Evolutionary conservation across 2,113 vertebrate species (phyloP).

Genomic region (Colius striatus): DNA sequence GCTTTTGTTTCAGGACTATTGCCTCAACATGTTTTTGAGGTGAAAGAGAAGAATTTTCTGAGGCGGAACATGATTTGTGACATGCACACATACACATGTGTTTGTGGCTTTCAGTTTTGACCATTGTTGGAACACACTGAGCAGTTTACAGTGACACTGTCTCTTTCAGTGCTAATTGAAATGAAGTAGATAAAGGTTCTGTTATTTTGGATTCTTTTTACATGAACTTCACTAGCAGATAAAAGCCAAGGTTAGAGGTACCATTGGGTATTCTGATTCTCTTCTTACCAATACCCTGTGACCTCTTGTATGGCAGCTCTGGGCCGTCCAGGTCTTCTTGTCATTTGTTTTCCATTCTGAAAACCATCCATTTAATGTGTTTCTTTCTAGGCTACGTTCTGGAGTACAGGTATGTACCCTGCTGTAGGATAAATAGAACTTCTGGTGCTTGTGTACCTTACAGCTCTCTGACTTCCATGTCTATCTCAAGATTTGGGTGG

Average conservation of each 20-base stretch:
- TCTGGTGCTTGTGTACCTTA: neutral
- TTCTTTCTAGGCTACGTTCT: neutral
- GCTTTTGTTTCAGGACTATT: neutral
- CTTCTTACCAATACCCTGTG: neutral
- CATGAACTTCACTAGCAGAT: neutral
- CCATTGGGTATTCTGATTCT: neutral
- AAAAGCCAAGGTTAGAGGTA: neutral
- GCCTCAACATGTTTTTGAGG: neutral
- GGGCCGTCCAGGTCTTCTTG: neutral
- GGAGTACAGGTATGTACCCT: neutral
- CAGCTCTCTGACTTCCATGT: neutral
- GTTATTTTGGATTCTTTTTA: neutral
- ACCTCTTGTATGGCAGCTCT: neutral
- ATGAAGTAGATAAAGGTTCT: neutral
- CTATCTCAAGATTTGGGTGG: neutral
- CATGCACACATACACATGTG: no score
- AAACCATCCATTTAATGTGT: neutral
- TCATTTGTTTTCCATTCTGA: neutral
- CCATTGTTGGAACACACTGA: neutral
- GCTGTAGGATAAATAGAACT: rapidly evolving
- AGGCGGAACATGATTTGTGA: neutral
- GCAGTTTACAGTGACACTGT: neutral
- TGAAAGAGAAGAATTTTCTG: neutral
- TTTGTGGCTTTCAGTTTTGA: neutral
- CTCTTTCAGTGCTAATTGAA: neutral